Evolutionary conservation across 2,113 vertebrate species (phyloP).

Genomic region (Mobula hypostoma): DNA sequence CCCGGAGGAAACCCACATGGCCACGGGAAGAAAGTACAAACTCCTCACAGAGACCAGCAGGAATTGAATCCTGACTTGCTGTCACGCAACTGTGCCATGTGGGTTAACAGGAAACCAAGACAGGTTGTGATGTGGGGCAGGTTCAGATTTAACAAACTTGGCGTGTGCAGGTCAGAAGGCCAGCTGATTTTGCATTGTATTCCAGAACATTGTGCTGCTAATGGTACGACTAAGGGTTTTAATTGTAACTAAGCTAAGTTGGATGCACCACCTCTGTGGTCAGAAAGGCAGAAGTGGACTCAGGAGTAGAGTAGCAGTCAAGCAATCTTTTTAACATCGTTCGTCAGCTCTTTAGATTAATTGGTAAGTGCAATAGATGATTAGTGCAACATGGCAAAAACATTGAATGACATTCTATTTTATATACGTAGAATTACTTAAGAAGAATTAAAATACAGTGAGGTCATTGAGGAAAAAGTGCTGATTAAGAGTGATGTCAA

Average conservation of each 20-base stretch:
- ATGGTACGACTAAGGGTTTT: neutral
- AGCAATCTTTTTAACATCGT: neutral
- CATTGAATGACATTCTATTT: neutral
- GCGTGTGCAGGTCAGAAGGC: neutral
- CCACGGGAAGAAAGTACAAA: too few species aligned
- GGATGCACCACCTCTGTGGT: neutral
- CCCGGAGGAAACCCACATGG: too few species aligned
- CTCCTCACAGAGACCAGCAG: too few species aligned
- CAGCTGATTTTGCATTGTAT: neutral
- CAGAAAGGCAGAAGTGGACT: neutral
- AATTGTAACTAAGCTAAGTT: neutral
- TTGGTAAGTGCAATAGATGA: neutral
- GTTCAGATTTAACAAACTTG: neutral
- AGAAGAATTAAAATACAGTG: slow-evolving; percentile 23
- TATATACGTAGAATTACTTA: neutral
- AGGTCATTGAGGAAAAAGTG: neutral
- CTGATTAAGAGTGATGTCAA: neutral
- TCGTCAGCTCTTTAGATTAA: slow-evolving; percentile 14
- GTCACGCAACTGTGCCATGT: too few species aligned
- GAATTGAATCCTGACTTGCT: too few species aligned
- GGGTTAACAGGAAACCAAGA: neutral
- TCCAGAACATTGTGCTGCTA: neutral
- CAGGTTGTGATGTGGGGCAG: neutral
- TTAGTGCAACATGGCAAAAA: slow-evolving; percentile 6
- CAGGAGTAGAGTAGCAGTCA: neutral